These are phyloP conservation scores for Steromphala cineraria DNA, from an alignment of 2,888 invertebrate species.

Conservation along the genomic window DNA sequence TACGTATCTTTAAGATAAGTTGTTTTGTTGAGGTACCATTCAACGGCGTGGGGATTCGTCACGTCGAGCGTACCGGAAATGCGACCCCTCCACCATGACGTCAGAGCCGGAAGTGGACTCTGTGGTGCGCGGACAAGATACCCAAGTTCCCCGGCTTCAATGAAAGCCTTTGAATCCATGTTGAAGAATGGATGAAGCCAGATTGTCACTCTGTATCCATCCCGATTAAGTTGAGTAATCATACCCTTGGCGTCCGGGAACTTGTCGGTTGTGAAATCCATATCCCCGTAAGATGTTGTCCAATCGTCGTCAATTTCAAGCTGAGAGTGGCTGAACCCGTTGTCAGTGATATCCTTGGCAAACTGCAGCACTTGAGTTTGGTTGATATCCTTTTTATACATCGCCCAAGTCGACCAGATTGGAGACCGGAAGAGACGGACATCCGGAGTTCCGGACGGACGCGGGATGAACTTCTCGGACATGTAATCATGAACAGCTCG, in stretches of 20 bases:
- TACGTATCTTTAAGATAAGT: constrained; percentile 80
- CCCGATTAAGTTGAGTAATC: constrained; percentile 78
- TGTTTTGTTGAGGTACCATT: constrained; percentile 85
- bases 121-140: constrained; percentile 77
- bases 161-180: constrained; percentile 89
- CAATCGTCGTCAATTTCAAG: constrained; percentile 88
- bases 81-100: constrained; percentile 89
- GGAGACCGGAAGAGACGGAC: constrained; percentile 85
- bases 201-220: constrained; percentile 85
- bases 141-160: constrained; percentile 82
- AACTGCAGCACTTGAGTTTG: constrained; percentile 75
- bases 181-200: constrained; percentile 79
- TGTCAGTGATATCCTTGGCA: constrained; percentile 55
- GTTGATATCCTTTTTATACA: constrained; percentile 83
- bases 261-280: constrained; percentile 83
- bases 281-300: constrained; percentile 90
- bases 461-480: constrained; percentile 80
- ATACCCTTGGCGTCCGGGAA: constrained; percentile 83
- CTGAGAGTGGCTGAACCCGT: constrained; percentile 63
- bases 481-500: constrained; percentile 72
- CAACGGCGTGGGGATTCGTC: constrained; percentile 87
- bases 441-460: constrained; percentile 81
- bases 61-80: constrained; percentile 87
- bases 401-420: constrained; percentile 93
- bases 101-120: constrained; percentile 56